phyloP scores from a whole-genome alignment of 2,113 vertebrate species.

The Poecilia latipinna region DNA sequence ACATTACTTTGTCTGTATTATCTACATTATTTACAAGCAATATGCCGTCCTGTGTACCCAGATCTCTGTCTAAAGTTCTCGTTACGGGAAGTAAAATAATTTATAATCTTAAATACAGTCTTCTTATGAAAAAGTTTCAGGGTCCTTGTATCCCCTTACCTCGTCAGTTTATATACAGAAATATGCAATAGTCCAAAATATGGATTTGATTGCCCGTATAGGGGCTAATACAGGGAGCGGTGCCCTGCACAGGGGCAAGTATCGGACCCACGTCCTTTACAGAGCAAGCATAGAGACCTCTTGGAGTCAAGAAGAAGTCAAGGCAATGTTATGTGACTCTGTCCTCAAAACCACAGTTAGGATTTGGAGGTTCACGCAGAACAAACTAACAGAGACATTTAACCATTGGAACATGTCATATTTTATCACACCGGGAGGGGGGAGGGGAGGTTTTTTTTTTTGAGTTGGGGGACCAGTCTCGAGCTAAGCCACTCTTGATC shows the following conservation, averaged over 20 bases:
- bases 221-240: slow-evolving; percentile 85
- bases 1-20: slow-evolving; percentile 93
- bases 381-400: slow-evolving; percentile 80
- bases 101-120: slow-evolving; percentile 94
- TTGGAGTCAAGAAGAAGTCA: slow-evolving; percentile 91
- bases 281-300: slow-evolving; percentile 87
- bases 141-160: slow-evolving; percentile 89
- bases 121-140: slow-evolving; percentile 96
- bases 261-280: slow-evolving; percentile 77
- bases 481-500: slow-evolving; percentile 67
- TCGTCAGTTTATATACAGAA: slow-evolving; percentile 93
- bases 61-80: slow-evolving; percentile 94
- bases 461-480: slow-evolving; percentile 52
- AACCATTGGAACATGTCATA: slow-evolving; percentile 78
- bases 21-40: slow-evolving; percentile 99
- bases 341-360: slow-evolving; percentile 83
- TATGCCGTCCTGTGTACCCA: slow-evolving; percentile 95
- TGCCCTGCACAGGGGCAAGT: slow-evolving; percentile 72
- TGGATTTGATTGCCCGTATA: slow-evolving; percentile 90
- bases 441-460: background rate
- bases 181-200: slow-evolving; percentile 96
- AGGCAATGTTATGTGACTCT: slow-evolving; percentile 91
- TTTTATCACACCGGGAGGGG: slow-evolving; percentile 73
- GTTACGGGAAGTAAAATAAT: slow-evolving; percentile 97
- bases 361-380: slow-evolving; percentile 85